Conservation (phyloP, 2,113 vertebrate species). For the Lycaon pictus region DNA sequence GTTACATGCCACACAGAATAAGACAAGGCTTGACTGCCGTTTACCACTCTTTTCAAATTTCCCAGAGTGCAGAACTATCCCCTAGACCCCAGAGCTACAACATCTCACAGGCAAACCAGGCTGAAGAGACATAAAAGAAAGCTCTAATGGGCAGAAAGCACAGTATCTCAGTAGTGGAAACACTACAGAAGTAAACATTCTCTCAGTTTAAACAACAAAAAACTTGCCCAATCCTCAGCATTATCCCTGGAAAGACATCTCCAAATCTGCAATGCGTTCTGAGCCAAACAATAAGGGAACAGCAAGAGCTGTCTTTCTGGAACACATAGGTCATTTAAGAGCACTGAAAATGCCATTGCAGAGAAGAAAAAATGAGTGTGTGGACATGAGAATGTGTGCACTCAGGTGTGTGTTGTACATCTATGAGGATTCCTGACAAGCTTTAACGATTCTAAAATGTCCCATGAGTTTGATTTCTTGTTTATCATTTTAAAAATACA, state of each 20-base stretch:
- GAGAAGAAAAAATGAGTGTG: neutral
- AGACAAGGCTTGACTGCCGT: accelerated
- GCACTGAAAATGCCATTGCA: neutral
- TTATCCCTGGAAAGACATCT: neutral
- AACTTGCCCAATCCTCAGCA: neutral
- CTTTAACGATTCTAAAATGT: neutral
- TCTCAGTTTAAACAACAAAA: neutral
- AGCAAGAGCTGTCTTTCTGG: neutral
- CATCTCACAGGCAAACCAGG: neutral
- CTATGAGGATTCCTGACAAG: neutral
- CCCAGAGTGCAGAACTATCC: neutral
- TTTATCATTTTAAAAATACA: neutral
- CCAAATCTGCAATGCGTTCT: neutral
- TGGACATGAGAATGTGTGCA: neutral
- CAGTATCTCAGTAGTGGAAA: neutral
- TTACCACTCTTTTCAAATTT: neutral
- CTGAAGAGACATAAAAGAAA: neutral
- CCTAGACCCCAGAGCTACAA: neutral
- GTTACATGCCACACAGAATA: neutral
- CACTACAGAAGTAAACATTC: constrained; percentile 10
- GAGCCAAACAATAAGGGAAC: neutral
- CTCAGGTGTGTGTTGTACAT: too few relatives aligned
- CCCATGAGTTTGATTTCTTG: neutral
- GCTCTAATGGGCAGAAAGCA: neutral
- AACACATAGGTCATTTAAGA: neutral